Conservation (phyloP, 1,140 invertebrate species). For the Drosophila nasuta region DNA sequence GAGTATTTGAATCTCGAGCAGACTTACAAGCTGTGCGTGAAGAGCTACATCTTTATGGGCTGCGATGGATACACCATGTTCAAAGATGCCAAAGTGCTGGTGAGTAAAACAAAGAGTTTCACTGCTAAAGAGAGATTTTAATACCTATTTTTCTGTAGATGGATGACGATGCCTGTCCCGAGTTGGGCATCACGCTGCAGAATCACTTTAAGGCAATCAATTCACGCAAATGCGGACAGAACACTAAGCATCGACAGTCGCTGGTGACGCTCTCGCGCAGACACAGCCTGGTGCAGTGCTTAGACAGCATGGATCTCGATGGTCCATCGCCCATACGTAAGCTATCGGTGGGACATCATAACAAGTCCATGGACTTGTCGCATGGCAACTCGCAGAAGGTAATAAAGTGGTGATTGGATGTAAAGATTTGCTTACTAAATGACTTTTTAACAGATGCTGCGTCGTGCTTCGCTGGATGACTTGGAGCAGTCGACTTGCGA, state of each 20-base stretch:
- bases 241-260: constrained; percentile 93
- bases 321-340: constrained; percentile 88
- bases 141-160: constrained; percentile 86
- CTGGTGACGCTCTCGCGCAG: constrained; percentile 91
- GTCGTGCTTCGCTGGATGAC: constrained; percentile 91
- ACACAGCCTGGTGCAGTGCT: constrained; percentile 91
- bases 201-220: constrained; percentile 96
- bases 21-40: constrained; percentile 92
- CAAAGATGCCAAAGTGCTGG: constrained; percentile 88
- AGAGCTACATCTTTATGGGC: constrained; percentile 91
- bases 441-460: constrained; percentile 78
- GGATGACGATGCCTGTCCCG: constrained; percentile 92
- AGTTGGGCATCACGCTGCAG: constrained; percentile 92
- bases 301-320: constrained; percentile 89
- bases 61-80: constrained; percentile 95
- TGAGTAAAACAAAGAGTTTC: constrained; percentile 83
- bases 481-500: constrained; percentile 91
- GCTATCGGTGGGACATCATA: constrained; percentile 73
- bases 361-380: constrained; percentile 70
- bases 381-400: constrained; percentile 80
- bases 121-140: neutral
- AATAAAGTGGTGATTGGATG: neutral
- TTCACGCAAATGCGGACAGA: constrained; percentile 89
- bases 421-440: neutral
- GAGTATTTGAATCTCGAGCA: constrained; percentile 91